Conservation (phyloP, 2,113 vertebrate genomes). For the Brachypteracias leptosomus region DNA sequence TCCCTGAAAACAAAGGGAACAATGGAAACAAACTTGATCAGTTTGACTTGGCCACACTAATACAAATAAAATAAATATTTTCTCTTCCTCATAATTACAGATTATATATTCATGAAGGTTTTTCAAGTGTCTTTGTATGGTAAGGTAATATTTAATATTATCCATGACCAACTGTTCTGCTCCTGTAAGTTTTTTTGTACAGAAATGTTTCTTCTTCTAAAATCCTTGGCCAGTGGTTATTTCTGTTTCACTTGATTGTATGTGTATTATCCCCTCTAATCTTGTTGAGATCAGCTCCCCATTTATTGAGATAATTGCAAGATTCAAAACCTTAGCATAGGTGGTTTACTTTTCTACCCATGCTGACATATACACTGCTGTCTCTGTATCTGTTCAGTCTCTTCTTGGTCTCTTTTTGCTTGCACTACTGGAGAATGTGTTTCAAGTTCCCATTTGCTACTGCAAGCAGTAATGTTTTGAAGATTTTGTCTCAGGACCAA, state of each 20-base stretch:
- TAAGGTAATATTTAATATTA: not conserved
- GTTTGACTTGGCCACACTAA: not conserved
- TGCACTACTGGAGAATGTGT: accelerated
- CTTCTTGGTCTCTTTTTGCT: not conserved
- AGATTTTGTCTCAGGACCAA: not conserved
- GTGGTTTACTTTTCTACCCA: not conserved
- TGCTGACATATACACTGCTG: not conserved
- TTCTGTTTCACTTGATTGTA: not conserved
- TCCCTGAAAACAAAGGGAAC: not conserved
- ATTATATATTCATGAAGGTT: not conserved
- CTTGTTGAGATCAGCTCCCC: not conserved
- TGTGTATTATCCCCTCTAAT: not conserved
- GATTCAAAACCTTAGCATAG: not conserved
- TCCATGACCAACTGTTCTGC: not conserved
- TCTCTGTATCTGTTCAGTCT: not conserved
- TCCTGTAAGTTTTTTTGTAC: not conserved
- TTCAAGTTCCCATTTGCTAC: not conserved
- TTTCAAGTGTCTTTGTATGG: not conserved
- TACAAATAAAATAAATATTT: not conserved
- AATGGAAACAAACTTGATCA: not conserved
- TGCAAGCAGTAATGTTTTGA: not conserved
- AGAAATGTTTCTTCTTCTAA: not conserved
- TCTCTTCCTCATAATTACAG: not conserved
- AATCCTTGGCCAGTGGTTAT: not conserved
- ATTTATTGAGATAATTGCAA: not conserved